Evolutionary conservation across 2,113 vertebrate species (phyloP).

Genomic region (Orycteropus afer): DNA sequence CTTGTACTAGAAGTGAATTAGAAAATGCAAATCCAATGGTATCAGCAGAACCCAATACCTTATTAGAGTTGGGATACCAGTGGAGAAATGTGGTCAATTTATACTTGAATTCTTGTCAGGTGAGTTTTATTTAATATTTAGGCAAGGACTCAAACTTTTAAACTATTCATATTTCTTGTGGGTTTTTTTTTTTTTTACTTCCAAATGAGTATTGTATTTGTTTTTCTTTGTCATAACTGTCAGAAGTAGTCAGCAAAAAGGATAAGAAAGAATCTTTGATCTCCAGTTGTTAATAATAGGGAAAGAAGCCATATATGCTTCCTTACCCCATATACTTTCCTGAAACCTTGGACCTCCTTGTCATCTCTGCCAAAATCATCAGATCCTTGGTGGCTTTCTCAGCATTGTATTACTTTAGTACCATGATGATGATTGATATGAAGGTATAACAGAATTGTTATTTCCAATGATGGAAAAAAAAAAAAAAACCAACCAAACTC

Average conservation of each 20-base stretch:
- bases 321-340: not conserved
- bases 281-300: not conserved
- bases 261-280: not conserved
- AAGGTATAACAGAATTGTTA: not conserved
- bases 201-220: not conserved
- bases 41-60: not conserved
- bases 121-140: slow-evolving; percentile 1
- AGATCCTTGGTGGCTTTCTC: not conserved
- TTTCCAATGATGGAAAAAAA: not conserved
- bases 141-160: not conserved
- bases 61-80: not conserved
- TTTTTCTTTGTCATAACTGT: slow-evolving; percentile 43
- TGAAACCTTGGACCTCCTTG: not conserved
- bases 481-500: no score
- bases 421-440: not conserved
- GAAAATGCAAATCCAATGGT: not conserved
- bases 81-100: not conserved
- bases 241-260: not conserved
- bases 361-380: not conserved
- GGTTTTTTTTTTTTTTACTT: not conserved
- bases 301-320: not conserved
- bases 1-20: not conserved
- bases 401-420: not conserved
- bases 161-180: slow-evolving; percentile 1
- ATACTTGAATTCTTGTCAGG: not conserved